Conservation (phyloP, 2,113 vertebrate species). For the Promerops cafer region DNA sequence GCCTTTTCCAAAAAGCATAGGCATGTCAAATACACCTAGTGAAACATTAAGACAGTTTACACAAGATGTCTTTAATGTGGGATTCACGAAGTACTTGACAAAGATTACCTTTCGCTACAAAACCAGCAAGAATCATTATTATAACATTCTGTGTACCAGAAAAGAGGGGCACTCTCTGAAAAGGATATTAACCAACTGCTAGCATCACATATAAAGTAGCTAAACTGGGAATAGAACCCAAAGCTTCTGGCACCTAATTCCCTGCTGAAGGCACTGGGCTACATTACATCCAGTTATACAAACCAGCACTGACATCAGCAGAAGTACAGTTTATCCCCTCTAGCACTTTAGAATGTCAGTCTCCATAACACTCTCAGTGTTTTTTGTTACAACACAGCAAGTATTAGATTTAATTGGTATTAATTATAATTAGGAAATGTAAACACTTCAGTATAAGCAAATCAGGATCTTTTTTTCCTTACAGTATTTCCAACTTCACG, state of each 20-base stretch:
- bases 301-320: constrained; percentile 46
- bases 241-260: constrained; percentile 21
- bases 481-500: background rate
- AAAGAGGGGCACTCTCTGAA: background rate
- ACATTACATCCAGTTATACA: constrained; percentile 8
- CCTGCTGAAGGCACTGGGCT: background rate
- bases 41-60: background rate
- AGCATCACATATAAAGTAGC: background rate
- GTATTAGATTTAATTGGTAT: constrained; percentile 41
- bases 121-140: background rate
- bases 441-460: constrained; percentile 31
- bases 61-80: background rate
- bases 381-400: constrained; percentile 34
- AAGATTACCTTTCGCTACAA: background rate
- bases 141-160: background rate
- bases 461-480: background rate
- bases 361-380: constrained; percentile 11
- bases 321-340: constrained; percentile 56
- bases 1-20: background rate
- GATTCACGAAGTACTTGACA: background rate
- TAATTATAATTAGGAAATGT: constrained; percentile 50
- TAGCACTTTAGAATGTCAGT: constrained; percentile 47
- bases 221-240: constrained; percentile 18
- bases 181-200: background rate
- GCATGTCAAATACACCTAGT: background rate